A percentile compares a stretch with the other conserved stretches of the same genome.
These are phyloP conservation scores for Dryomyza anilis DNA, from an alignment of 2,888 invertebrate species.

Conservation along the genomic window DNA sequence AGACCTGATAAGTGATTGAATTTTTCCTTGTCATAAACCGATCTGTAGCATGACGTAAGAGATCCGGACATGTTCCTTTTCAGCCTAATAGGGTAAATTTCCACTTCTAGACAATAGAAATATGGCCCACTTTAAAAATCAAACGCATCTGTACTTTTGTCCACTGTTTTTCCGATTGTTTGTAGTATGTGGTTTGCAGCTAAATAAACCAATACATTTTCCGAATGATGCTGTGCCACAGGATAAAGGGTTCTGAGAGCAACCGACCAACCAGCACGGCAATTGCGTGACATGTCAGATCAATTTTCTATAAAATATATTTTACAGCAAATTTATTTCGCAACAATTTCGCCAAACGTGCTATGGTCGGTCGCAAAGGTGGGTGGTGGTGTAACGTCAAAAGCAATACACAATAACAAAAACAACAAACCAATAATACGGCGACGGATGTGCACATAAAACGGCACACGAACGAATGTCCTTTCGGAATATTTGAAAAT, in stretches of 20 bases:
- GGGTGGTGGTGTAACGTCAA: not conserved
- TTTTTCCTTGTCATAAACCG: no score
- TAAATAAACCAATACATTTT: not conserved
- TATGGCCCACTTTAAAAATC: no score
- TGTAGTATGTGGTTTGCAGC: conserved; percentile 14
- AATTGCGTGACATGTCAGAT: conserved; percentile 26
- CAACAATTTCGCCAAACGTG: conserved; percentile 17
- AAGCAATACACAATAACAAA: not conserved
- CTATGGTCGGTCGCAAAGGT: not conserved
- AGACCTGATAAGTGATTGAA: no score
- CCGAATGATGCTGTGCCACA: conserved; percentile 20
- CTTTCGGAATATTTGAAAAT: conserved; percentile 20
- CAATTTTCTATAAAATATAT: conserved; percentile 25
- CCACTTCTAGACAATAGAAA: no score
- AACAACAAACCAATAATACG: not conserved
- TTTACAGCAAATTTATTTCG: conserved; percentile 22
- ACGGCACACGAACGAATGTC: not conserved
- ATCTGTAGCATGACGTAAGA: no score
- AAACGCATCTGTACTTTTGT: no score
- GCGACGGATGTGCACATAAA: not conserved
- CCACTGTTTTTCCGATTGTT: conserved; percentile 20
- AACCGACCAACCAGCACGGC: no score
- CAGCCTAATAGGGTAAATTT: no score
- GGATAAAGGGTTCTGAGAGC: conserved; percentile 16
- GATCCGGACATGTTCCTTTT: no score